These are phyloP conservation scores for Characodon lateralis DNA, from an alignment of 2,797 vertebrate species.

Conservation along the genomic window DNA sequence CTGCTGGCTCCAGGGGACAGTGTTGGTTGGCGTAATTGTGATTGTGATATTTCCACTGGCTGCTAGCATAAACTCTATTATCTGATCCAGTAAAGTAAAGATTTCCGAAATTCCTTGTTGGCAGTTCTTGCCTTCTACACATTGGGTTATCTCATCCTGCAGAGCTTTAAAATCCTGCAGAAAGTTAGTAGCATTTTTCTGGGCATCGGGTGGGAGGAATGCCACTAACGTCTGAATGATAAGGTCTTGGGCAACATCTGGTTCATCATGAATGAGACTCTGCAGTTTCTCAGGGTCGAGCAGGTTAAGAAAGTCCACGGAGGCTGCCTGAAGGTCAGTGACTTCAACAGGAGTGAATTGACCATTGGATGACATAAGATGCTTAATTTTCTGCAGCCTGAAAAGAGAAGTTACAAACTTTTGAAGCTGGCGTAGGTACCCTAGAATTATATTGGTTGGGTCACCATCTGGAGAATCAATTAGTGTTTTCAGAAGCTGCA, in stretches of 20 bases:
- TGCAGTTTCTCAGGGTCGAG: slow-evolving; percentile 59
- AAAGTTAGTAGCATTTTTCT: slow-evolving; percentile 45
- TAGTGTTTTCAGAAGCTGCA: slow-evolving; percentile 62
- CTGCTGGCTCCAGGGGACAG: slow-evolving; percentile 17
- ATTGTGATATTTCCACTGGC: slow-evolving; percentile 37
- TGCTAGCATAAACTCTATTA: slow-evolving; percentile 42
- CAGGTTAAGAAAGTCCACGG: slow-evolving; percentile 63
- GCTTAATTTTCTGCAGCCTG: slow-evolving; percentile 45
- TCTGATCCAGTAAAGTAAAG: slow-evolving; percentile 62
- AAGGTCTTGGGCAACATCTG: slow-evolving; percentile 53
- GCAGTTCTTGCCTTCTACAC: slow-evolving; percentile 67
- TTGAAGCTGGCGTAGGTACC: slow-evolving; percentile 69
- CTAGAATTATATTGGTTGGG: slow-evolving; percentile 55
- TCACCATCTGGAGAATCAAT: slow-evolving; percentile 57
- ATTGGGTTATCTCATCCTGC: slow-evolving; percentile 53
- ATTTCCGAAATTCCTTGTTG: slow-evolving; percentile 57
- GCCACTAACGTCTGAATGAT: slow-evolving; percentile 57
- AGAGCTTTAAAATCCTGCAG: slow-evolving; percentile 63
- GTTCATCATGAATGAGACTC: slow-evolving; percentile 58
- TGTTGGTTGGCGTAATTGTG: slow-evolving; percentile 23
- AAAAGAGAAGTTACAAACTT: slow-evolving; percentile 58
- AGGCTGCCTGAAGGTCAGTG: slow-evolving; percentile 45
- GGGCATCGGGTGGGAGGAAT: slow-evolving; percentile 60
- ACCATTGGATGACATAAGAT: slow-evolving; percentile 31
- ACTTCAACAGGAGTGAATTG: slow-evolving; percentile 45